A percentile compares a stretch with the other conserved stretches of the same genome.
phyloP scores from a whole-genome alignment of 2,888 invertebrate genomes.

The Pseudeuparius sepicola region DNA sequence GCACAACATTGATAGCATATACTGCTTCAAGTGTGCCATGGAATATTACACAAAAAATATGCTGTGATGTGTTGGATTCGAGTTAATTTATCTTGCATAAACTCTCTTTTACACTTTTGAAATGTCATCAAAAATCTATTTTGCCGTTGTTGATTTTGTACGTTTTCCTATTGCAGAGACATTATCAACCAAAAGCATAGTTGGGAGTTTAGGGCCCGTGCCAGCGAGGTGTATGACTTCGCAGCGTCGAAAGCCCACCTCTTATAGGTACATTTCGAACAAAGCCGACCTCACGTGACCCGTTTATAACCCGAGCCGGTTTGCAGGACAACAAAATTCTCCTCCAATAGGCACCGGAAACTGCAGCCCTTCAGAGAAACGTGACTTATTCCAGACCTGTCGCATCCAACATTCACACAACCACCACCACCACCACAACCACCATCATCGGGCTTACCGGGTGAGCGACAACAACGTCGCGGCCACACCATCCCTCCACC shows the following conservation, averaged over 20 bases:
- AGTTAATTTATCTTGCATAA: no score
- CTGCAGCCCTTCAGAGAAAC: constrained; percentile 94
- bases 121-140: no score
- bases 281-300: not conserved
- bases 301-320: no score
- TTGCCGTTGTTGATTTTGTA: no score
- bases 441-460: no score
- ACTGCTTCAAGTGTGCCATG: no score
- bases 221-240: constrained; percentile 84
- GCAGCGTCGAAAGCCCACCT: constrained; percentile 66
- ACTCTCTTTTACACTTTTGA: no score
- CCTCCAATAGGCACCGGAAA: constrained; percentile 96
- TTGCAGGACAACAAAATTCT: constrained; percentile 86
- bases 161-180: constrained; percentile 78
- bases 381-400: constrained; percentile 59
- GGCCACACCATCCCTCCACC: no score
- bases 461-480: no score
- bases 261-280: constrained; percentile 65
- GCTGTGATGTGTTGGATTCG: no score
- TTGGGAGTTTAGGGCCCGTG: constrained; percentile 60
- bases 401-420: constrained; percentile 3
- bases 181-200: constrained; percentile 89
- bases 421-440: constrained; percentile 17
- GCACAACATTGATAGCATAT: no score
- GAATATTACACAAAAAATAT: no score